These are phyloP conservation scores for Sibirionetta formosa DNA, from an alignment of 2,797 vertebrate species.

Conservation along the genomic window DNA sequence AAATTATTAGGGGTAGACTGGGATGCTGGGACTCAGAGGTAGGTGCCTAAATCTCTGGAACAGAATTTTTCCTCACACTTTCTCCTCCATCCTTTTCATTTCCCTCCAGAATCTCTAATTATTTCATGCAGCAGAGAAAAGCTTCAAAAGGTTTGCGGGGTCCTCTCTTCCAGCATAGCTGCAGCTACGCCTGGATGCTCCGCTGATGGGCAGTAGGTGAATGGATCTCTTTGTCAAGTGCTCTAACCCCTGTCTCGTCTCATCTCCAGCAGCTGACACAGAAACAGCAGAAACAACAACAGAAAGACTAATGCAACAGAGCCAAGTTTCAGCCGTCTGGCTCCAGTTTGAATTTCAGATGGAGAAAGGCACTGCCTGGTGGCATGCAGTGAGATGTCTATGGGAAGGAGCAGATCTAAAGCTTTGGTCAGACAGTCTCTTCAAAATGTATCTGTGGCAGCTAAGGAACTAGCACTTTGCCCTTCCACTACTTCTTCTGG, in stretches of 20 bases:
- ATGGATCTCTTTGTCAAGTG: conserved; percentile 40
- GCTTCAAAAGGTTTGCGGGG: conserved; percentile 8
- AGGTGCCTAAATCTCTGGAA: not conserved
- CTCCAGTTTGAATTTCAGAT: conserved; percentile 23
- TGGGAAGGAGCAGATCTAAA: not conserved
- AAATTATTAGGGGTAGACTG: conserved; percentile 13
- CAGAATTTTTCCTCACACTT: not conserved
- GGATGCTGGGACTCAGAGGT: not conserved
- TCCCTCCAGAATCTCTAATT: conserved; percentile 24
- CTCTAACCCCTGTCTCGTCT: conserved; percentile 43
- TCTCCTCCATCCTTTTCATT: not conserved
- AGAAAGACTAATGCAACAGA: not conserved
- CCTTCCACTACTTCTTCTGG: not conserved
- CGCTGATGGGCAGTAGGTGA: conserved; percentile 24
- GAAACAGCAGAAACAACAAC: conserved; percentile 19
- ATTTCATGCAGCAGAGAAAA: conserved; percentile 21
- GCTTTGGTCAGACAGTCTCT: not conserved
- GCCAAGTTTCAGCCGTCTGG: conserved; percentile 18
- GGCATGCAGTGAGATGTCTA: not conserved
- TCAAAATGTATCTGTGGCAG: not conserved
- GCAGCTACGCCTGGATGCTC: conserved; percentile 13
- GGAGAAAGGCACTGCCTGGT: conserved; percentile 57
- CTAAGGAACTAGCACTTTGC: not conserved
- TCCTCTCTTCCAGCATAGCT: not conserved
- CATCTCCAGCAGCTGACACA: conserved; percentile 63